Conservation (phyloP, 2,113 vertebrate species). For the Electrona antarctica region DNA sequence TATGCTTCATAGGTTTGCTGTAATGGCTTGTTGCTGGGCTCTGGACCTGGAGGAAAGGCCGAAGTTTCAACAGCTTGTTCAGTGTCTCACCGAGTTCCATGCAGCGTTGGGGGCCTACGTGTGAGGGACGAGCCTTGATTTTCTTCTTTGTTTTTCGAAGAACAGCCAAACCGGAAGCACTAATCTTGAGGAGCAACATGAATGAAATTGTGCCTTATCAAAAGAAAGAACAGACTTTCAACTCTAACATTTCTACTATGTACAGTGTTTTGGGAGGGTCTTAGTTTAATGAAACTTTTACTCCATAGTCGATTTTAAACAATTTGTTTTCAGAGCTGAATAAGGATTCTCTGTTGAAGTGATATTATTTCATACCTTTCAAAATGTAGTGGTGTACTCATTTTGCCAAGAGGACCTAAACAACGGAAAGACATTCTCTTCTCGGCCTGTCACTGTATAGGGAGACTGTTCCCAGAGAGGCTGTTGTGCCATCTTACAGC, state of each 20-base stretch:
- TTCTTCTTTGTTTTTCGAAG: background rate
- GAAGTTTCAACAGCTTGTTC: conserved; percentile 98
- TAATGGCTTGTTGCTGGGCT: conserved; percentile 99
- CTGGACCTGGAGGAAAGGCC: conserved; percentile 96
- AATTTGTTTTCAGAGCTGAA: background rate
- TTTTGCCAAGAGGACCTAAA: conserved; percentile 19
- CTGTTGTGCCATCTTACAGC: conserved; percentile 17
- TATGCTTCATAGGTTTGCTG: conserved; percentile 86
- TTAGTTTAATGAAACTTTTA: conserved; percentile 64
- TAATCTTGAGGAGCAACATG: conserved; percentile 70
- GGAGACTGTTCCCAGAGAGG: background rate
- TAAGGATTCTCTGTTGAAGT: conserved; percentile 26
- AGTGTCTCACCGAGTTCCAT: conserved; percentile 98
- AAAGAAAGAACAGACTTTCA: conserved; percentile 67
- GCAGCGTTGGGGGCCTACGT: conserved; percentile 96
- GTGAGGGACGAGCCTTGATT: conserved; percentile 69
- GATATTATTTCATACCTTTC: conserved; percentile 39
- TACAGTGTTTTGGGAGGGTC: conserved; percentile 60
- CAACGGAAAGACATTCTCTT: conserved; percentile 9
- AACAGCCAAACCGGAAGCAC: conserved; percentile 47
- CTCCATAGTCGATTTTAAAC: conserved; percentile 57
- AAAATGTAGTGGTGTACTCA: conserved; percentile 21
- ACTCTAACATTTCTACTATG: conserved; percentile 48
- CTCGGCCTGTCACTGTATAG: conserved; percentile 17
- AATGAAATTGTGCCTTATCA: conserved; percentile 84